Base-by-base conservation (phyloP, 1,140 invertebrate species). In the Saccostrea echinata region DNA sequence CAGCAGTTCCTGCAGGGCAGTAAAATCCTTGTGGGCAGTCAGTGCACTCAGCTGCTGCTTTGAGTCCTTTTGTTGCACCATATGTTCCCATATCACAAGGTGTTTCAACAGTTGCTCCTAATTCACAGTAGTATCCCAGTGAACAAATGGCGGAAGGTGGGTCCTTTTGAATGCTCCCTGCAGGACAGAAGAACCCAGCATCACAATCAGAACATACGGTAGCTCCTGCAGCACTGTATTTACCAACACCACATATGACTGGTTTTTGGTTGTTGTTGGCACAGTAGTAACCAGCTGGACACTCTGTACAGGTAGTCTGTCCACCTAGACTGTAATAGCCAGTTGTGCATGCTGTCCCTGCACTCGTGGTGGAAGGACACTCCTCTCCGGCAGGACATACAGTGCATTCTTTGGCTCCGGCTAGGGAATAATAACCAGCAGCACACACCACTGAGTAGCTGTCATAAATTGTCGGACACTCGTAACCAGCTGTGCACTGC, bases 241-340 rank as follows among this genome's bases (percentile, higher is more conserved):
- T 81, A 13, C 94, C 94, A 33, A 80, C 91, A 30, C 88, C 84
- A 90, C 94, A 94, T 21, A 91, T 91, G 4, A 92, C 92, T 24
- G 92, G 92, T n/a, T 86, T 83, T 11, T 89, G 13, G 43, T 84
- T 64, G 0, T 68, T 87, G 8, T 27, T 24, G 24, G 89, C 84
- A 92, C 93, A 94, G 21, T 88, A 82, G 80, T 92, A 94, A 3
- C 93, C 93, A 57, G 93, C 93, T 27, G 93, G 92, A 86, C 94
- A 94, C 51, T 24, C 27, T 12, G 90, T 91, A 80, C 94, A 94
- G 16, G 91, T 61, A 35, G 89, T 89, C 51, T 92, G 90, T 27
- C 90, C 93, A 51, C 92, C 93, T 16, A 92, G 52, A 90, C 93
- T 94, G 89, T 93, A 94, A 27, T 90, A 91, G 9, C 93, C 93